Conservation (phyloP, 2,888 invertebrate species). For the Seira musarum region DNA sequence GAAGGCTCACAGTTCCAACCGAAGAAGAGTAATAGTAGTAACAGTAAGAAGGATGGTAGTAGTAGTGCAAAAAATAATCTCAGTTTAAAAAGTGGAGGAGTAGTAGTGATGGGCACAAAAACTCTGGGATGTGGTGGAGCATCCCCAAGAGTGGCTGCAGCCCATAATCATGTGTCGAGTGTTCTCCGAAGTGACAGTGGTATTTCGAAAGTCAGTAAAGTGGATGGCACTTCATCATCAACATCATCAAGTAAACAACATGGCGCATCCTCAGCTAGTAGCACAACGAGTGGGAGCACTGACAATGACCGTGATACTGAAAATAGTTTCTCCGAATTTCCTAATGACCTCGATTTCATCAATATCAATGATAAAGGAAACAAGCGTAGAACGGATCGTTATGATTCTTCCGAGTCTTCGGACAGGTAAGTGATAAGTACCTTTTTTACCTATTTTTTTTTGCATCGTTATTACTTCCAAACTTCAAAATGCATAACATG, state of each 20-base stretch:
- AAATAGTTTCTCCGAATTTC: conserved; percentile 58
- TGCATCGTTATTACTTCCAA: too few relatives aligned
- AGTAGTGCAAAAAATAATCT: conserved; percentile 1
- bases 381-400: conserved; percentile 91
- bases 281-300: conserved; percentile 54
- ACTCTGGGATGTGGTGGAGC: conserved; percentile 10
- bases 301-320: conserved; percentile 63
- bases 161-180: conserved; percentile 27
- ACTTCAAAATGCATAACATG: too few relatives aligned
- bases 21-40: conserved; percentile 72
- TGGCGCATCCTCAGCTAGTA: conserved; percentile 44
- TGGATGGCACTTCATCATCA: conserved; percentile 32
- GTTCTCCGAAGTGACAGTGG: conserved; percentile 23
- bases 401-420: conserved; percentile 94
- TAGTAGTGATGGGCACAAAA: conserved; percentile 1
- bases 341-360: conserved; percentile 62
- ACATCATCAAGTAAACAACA: conserved; percentile 34
- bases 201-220: conserved; percentile 16
- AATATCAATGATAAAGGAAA: conserved; percentile 68
- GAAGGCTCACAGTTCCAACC: conserved; percentile 68
- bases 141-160: conserved; percentile 37
- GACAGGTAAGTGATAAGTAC: conserved; percentile 82
- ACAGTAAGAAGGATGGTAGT: conserved; percentile 49
- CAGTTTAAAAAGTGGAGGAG: conserved; percentile 32
- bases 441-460: conserved; percentile 40